These are phyloP conservation scores for Ooceraea biroi DNA, from an alignment of 1,140 invertebrate genomes.

Conservation along the genomic window DNA sequence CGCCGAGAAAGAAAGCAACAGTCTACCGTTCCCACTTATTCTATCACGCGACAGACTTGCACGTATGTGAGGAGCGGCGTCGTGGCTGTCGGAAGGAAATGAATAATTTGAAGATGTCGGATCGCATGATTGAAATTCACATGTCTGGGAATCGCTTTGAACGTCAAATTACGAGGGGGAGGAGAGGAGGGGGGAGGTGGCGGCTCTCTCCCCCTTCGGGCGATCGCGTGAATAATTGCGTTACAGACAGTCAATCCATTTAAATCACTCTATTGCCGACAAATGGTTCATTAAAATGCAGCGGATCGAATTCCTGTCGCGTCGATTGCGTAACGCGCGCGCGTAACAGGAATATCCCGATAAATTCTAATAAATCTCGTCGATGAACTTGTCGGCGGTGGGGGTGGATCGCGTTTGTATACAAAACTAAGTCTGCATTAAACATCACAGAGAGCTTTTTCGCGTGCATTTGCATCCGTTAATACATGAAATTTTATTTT, in stretches of 20 bases:
- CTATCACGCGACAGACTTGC: conserved; percentile 41
- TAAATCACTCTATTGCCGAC: conserved; percentile 74
- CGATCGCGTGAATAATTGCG: conserved; percentile 75
- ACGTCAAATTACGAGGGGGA: conserved; percentile 73
- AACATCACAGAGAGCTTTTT: conserved; percentile 4
- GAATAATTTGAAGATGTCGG: conserved; percentile 75
- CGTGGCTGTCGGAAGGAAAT: conserved; percentile 64
- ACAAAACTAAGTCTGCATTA: conserved; percentile 33
- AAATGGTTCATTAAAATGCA: conserved; percentile 76
- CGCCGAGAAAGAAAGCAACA: conserved; percentile 35
- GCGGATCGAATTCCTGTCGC: conserved; percentile 72
- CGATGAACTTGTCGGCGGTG: conserved; percentile 40
- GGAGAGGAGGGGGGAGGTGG: background rate
- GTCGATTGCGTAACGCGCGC: conserved; percentile 29
- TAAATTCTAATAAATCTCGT: conserved; percentile 74
- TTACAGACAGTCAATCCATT: conserved; percentile 76
- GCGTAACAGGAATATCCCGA: conserved; percentile 69
- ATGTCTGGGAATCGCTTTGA: conserved; percentile 75
- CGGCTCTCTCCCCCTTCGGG: conserved; percentile 22
- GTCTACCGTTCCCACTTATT: conserved; percentile 65
- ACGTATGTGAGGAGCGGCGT: conserved; percentile 30
- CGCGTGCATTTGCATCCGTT: background rate
- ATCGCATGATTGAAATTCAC: conserved; percentile 72
- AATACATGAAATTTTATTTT: conserved; percentile 1
- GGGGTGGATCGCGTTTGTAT: conserved; percentile 24